phyloP scores from a whole-genome alignment of 2,797 vertebrate genomes.

The Simalia tracyae region DNA sequence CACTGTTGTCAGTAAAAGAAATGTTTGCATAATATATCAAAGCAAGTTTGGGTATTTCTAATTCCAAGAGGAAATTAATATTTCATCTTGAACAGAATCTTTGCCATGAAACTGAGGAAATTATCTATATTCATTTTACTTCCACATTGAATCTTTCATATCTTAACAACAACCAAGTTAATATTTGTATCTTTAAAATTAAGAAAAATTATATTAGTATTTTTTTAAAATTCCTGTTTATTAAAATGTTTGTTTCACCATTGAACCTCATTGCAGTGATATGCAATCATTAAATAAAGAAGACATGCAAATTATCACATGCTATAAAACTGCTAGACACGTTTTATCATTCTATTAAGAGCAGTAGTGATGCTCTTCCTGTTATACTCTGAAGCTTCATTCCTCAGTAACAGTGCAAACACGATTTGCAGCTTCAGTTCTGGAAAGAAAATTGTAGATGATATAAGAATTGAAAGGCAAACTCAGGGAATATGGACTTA shows the following conservation, averaged over 20 bases:
- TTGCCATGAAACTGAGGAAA: slow-evolving; percentile 24
- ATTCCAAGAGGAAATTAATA: slow-evolving; percentile 47
- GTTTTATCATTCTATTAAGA: background rate
- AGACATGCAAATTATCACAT: background rate
- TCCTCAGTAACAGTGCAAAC: too few species aligned
- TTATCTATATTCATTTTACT: slow-evolving; percentile 24
- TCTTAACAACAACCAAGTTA: slow-evolving; percentile 3
- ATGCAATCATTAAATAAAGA: background rate
- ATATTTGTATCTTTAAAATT: slow-evolving; percentile 11
- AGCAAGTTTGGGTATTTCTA: slow-evolving; percentile 31
- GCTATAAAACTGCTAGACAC: background rate
- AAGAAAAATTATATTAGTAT: slow-evolving; percentile 8
- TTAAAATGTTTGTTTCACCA: background rate
- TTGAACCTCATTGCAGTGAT: too few species aligned
- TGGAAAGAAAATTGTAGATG: too few species aligned
- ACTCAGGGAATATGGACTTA: too few species aligned
- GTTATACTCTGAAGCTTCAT: background rate
- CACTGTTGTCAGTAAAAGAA: slow-evolving; percentile 46
- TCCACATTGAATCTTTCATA: slow-evolving; percentile 19
- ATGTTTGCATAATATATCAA: slow-evolving; percentile 54
- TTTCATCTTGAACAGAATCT: slow-evolving; percentile 42
- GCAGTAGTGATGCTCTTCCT: background rate
- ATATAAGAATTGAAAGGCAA: too few species aligned
- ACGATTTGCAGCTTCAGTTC: too few species aligned
- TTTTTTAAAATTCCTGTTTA: slow-evolving; percentile 12